Percentiles rank a stretch among this genome's conserved stretches.
phyloP scores from a whole-genome alignment of 2,113 vertebrate species.

The Oostethus manadensis region DNA sequence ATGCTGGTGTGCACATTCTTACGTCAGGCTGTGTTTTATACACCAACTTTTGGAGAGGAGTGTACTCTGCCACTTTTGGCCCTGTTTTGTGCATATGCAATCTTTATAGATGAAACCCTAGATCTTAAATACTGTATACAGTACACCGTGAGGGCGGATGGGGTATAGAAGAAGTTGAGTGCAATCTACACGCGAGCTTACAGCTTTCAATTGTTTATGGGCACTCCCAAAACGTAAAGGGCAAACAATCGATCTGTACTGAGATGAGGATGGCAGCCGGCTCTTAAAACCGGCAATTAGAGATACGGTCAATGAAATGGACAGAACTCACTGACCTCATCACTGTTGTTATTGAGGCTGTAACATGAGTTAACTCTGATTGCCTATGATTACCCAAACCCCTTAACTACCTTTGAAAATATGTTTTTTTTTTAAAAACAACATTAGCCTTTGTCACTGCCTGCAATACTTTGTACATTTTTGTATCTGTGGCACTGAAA shows the following conservation, averaged over 20 bases:
- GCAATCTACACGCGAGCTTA: conserved; percentile 18
- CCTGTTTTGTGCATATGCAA: no score
- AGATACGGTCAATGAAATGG: conserved; percentile 57
- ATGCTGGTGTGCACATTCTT: no score
- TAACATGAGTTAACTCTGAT: neutral
- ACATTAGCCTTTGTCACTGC: no score
- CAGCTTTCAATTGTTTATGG: conserved; percentile 47
- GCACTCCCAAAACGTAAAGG: conserved; percentile 47
- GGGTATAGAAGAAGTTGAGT: conserved; percentile 6
- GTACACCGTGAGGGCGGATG: conserved; percentile 18
- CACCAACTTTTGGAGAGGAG: no score
- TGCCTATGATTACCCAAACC: neutral
- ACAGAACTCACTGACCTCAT: conserved; percentile 32
- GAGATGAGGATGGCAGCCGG: conserved; percentile 72
- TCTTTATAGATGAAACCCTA: no score
- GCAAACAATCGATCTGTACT: conserved; percentile 70
- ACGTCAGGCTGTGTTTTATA: no score
- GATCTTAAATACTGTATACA: neutral
- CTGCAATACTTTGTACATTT: no score
- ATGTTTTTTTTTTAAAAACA: neutral
- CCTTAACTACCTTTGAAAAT: neutral
- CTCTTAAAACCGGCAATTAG: conserved; percentile 75
- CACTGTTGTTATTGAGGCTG: conserved; percentile 24
- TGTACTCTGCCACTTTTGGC: no score
- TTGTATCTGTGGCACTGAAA: no score